These are phyloP conservation scores for Panulirus ornatus DNA, from an alignment of 1,140 invertebrate species.

Conservation along the genomic window DNA sequence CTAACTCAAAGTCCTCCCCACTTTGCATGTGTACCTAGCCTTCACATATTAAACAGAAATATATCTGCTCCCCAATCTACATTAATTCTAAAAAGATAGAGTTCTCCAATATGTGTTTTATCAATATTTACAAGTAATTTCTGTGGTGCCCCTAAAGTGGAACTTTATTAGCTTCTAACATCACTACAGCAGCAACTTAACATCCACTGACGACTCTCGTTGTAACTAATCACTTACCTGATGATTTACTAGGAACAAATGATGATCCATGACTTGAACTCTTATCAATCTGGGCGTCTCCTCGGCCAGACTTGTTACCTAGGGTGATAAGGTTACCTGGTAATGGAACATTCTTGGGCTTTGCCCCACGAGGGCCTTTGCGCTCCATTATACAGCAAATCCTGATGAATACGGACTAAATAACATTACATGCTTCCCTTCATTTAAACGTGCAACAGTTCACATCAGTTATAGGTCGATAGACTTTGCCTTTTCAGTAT, in stretches of 20 bases:
- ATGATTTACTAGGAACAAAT: conserved; percentile 35
- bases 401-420: not conserved
- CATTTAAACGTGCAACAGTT: not conserved
- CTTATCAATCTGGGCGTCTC: conserved; percentile 56
- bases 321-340: conserved; percentile 68
- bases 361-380: conserved; percentile 60
- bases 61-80: too few species aligned
- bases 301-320: conserved; percentile 62
- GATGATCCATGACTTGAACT: conserved; percentile 37
- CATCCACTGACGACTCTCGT: not conserved
- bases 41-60: too few species aligned
- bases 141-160: too few species aligned
- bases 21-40: too few species aligned
- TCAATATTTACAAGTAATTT: too few species aligned
- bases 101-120: too few species aligned
- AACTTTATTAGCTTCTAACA: too few species aligned
- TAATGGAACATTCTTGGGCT: conserved; percentile 69
- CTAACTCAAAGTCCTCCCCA: too few species aligned
- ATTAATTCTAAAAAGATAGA: too few species aligned
- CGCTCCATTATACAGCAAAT: conserved; percentile 39
- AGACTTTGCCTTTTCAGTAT: not conserved
- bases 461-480: not conserved
- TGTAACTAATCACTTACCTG: conserved; percentile 26
- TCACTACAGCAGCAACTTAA: not conserved
- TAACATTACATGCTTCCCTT: not conserved